Evolutionary conservation across 2,113 vertebrate species (phyloP).

Genomic region (Ploceus nigricollis): DNA sequence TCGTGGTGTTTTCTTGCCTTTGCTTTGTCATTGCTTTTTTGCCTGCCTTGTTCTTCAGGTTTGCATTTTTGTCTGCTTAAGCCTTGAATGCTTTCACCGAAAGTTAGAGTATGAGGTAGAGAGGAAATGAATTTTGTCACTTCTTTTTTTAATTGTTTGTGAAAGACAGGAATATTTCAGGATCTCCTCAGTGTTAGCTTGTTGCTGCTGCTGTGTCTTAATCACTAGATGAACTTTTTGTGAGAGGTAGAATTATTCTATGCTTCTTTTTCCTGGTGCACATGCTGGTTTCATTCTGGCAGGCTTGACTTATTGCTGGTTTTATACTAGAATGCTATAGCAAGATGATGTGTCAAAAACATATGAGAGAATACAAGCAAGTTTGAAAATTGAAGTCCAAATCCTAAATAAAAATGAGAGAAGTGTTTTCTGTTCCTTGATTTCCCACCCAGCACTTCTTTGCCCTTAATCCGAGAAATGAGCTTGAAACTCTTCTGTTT

Average conservation of each 20-base stretch:
- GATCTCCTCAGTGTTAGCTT: neutral
- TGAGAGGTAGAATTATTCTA: neutral
- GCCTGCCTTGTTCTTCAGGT: neutral
- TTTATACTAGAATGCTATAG: neutral
- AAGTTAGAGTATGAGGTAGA: neutral
- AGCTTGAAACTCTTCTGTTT: conserved; percentile 56
- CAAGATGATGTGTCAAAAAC: neutral
- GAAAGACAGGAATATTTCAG: neutral
- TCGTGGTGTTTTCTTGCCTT: neutral
- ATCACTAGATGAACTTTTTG: neutral
- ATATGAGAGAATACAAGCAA: neutral
- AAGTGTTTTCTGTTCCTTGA: conserved; percentile 13
- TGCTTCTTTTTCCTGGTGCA: neutral
- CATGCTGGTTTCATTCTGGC: conserved; percentile 51
- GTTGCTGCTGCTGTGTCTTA: neutral
- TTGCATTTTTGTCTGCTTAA: neutral
- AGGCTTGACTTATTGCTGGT: conserved; percentile 65
- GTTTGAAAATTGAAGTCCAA: conserved; percentile 16
- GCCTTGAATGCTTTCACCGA: neutral
- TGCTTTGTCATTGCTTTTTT: neutral
- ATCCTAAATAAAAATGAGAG: neutral
- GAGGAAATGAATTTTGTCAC: neutral
- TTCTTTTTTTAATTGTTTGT: neutral
- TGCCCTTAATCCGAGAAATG: neutral
- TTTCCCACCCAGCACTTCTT: conserved; percentile 1